phyloP scores from a whole-genome alignment of 2,888 invertebrate species.

The Apamea monoglypha region DNA sequence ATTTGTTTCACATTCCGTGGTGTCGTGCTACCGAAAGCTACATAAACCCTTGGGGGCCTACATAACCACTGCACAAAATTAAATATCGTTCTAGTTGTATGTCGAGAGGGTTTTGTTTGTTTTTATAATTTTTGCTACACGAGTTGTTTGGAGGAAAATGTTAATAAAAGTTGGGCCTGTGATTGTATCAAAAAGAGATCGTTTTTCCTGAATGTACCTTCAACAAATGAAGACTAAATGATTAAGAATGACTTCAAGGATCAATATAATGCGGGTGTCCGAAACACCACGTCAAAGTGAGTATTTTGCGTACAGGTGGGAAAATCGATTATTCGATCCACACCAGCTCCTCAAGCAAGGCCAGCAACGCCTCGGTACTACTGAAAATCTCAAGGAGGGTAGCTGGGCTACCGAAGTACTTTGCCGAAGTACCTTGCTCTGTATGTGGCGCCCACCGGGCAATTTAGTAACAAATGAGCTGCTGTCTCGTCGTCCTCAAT shows the following conservation, averaged over 20 bases:
- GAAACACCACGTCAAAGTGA: not conserved
- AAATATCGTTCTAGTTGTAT: conserved; percentile 65
- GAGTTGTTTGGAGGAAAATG: not conserved
- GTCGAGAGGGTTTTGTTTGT: conserved; percentile 36
- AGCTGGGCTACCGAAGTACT: too few relatives aligned
- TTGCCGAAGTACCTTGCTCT: too few relatives aligned
- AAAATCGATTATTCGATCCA: not conserved
- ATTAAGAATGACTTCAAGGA: not conserved
- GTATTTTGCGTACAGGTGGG: not conserved
- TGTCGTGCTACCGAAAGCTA: conserved; percentile 68
- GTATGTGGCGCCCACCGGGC: too few relatives aligned
- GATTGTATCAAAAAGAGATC: not conserved
- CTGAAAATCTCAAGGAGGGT: not conserved
- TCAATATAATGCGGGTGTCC: not conserved
- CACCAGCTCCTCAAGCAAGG: not conserved
- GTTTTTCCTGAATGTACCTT: not conserved
- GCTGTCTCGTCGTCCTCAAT: not conserved
- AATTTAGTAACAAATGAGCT: not conserved
- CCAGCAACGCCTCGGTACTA: not conserved
- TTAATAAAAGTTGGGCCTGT: not conserved
- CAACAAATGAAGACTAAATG: not conserved
- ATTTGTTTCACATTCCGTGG: conserved; percentile 74
- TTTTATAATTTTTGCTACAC: conserved; percentile 36
- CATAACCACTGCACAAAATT: conserved; percentile 73
- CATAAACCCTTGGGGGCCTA: conserved; percentile 60